Evolutionary conservation across 1,140 invertebrate species (phyloP), one percentile per base, ranked within the genome.

Genomic region (Calephelis virginiensis): DNA sequence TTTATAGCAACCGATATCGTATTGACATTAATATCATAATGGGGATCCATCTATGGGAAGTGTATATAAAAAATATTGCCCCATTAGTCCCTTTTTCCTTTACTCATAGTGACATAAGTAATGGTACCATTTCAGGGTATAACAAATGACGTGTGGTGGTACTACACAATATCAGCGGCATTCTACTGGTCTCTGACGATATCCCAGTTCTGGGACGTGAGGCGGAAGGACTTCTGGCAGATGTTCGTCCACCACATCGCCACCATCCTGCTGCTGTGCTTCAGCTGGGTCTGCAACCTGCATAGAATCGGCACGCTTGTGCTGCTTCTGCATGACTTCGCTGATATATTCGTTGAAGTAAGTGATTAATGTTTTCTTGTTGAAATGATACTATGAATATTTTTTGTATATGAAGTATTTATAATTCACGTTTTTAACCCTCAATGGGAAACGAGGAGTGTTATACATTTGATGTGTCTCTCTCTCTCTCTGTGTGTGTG

Each of bases 211-310:
- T 96, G 96, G 82, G 98, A 99, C 90, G 95, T 97, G 48, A 97
- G 96, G 77, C 93, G 96, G 61, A 97, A 98, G 92, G 98, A 99
- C 92, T 99, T 99, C 90, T 97, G 96, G 95, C 97, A 99, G 93
- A 99, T 99, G 98, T 98, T 99, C 84, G 93, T 98, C 60, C 98
- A 99, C 92, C 98, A 99, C 83, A 94, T 98, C 79, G 96, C 97
- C 7, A 99, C 98, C 3, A 96, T 99, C 73, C 80, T 94, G 40
- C 93, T 99, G 46, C 94, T 99, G 91, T 95, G 93, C 56, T 95
- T 99, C 81, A 98, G 97, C 38, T 99, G 98, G 97, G 94, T 98
- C 3, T 97, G 97, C 83, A 99, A 99, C 92, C 93, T 99, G 72
- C 95, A 96, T 67, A 93, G 98, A 49, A 95, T 99, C 62, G 98